Conservation (phyloP, 2,113 vertebrate genomes). For the Callopanchax toddi region DNA sequence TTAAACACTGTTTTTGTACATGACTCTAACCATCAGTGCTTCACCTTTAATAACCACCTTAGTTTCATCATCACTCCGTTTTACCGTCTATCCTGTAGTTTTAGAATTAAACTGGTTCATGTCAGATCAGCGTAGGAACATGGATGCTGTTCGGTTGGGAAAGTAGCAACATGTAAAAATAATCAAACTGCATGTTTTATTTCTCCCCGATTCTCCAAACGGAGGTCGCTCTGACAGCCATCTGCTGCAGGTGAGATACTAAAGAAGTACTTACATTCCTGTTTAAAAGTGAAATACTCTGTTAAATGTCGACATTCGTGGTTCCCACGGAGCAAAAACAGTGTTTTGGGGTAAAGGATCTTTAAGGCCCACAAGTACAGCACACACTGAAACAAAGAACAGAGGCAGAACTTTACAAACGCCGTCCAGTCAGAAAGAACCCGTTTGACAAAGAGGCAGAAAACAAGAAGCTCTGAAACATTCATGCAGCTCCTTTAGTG, state of each 20-base stretch:
- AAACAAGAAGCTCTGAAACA: not conserved
- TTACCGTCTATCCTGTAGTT: too few relatives aligned
- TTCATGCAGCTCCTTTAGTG: constrained; percentile 22
- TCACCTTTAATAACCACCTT: too few relatives aligned
- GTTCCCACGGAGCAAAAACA: constrained; percentile 99
- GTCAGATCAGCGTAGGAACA: too few relatives aligned
- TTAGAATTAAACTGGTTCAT: too few relatives aligned
- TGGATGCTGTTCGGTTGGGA: too few relatives aligned
- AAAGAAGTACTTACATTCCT: constrained; percentile 93
- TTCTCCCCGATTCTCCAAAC: too few relatives aligned
- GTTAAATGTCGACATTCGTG: constrained; percentile 99
- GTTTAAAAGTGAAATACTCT: constrained; percentile 99
- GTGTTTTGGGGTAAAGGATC: constrained; percentile 99
- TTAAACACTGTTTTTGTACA: too few relatives aligned
- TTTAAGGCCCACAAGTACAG: constrained; percentile 99
- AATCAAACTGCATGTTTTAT: too few relatives aligned
- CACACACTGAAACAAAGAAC: constrained; percentile 88
- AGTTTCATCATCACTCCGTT: too few relatives aligned
- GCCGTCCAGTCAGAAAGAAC: constrained; percentile 29
- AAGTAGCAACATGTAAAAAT: too few relatives aligned
- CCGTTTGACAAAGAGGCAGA: too few relatives aligned
- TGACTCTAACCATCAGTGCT: too few relatives aligned
- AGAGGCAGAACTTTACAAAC: constrained; percentile 25
- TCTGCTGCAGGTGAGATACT: not conserved
- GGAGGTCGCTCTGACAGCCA: not conserved